A percentile compares a stretch with the other conserved stretches of the same genome.
phyloP scores from a whole-genome alignment of 2,113 vertebrate species.

The Ibidorhyncha struthersii region DNA sequence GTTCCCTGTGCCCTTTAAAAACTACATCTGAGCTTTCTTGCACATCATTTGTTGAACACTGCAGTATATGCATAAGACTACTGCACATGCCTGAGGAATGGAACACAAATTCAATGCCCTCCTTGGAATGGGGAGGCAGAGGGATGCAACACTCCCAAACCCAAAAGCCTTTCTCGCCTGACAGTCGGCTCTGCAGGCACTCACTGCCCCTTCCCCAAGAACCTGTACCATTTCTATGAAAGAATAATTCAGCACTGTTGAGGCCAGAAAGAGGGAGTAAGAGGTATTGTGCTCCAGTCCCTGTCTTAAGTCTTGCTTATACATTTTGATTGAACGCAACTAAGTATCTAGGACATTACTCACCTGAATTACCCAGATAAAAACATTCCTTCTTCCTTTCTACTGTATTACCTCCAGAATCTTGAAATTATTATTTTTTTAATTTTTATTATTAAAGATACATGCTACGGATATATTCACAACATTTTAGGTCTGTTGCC shows the following conservation, averaged over 20 bases:
- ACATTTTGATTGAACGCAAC: background rate
- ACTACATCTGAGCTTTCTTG: background rate
- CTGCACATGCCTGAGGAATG: background rate
- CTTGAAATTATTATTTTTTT: background rate
- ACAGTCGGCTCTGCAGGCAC: background rate
- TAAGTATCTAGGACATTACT: background rate
- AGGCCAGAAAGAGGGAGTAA: background rate
- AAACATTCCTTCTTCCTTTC: background rate
- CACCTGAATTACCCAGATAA: background rate
- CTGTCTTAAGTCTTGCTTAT: background rate
- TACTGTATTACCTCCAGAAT: background rate
- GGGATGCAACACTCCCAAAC: background rate
- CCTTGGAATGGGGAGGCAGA: background rate
- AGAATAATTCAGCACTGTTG: background rate
- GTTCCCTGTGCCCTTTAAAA: background rate
- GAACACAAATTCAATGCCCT: background rate
- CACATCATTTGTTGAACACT: background rate
- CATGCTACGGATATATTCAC: background rate
- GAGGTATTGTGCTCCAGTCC: background rate
- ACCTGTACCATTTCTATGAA: background rate
- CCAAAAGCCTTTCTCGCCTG: background rate
- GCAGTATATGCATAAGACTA: background rate
- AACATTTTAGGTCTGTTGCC: background rate
- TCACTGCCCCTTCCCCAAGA: background rate
- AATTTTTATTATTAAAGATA: background rate